These are phyloP conservation scores for Ips typographus DNA, from an alignment of 1,140 invertebrate species.

Conservation along the genomic window DNA sequence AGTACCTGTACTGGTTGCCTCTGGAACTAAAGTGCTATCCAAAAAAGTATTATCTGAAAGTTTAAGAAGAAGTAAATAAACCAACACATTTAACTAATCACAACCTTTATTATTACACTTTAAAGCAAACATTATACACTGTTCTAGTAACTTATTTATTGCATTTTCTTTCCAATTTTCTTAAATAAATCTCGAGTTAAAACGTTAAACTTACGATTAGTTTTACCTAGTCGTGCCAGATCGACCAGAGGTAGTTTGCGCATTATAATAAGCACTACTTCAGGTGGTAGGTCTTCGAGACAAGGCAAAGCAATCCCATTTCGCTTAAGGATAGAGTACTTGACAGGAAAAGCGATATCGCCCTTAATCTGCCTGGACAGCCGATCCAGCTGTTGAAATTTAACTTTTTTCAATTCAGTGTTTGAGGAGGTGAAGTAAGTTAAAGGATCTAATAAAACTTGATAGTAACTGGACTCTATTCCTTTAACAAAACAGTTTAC, in stretches of 20 bases:
- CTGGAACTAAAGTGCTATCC: slow-evolving; percentile 35
- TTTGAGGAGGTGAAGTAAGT: slow-evolving; percentile 43
- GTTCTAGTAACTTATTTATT: slow-evolving; percentile 5
- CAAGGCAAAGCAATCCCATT: slow-evolving; percentile 31
- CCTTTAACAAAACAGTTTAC: slow-evolving; percentile 44
- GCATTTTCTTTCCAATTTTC: slow-evolving; percentile 29
- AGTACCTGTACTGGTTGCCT: slow-evolving; percentile 45
- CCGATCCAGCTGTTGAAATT: slow-evolving; percentile 44
- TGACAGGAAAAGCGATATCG: slow-evolving; percentile 42
- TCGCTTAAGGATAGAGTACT: slow-evolving; percentile 38
- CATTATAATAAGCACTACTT: slow-evolving; percentile 41
- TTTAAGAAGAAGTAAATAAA: too few relatives aligned
- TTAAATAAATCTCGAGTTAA: slow-evolving; percentile 22
- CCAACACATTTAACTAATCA: too few relatives aligned
- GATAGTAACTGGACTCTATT: slow-evolving; percentile 31
- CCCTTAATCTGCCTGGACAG: slow-evolving; percentile 46
- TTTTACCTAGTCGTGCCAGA: slow-evolving; percentile 23
- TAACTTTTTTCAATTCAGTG: slow-evolving; percentile 30
- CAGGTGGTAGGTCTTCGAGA: slow-evolving; percentile 45
- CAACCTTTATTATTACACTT: too few relatives aligned
- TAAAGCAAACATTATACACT: neutral
- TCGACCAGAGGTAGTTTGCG: slow-evolving; percentile 19
- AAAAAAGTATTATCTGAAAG: slow-evolving; percentile 23
- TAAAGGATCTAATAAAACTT: slow-evolving; percentile 43
- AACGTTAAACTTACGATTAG: slow-evolving; percentile 11